Base-by-base conservation (phyloP, 2,888 invertebrate species). In the Boloria euphrosyne region DNA sequence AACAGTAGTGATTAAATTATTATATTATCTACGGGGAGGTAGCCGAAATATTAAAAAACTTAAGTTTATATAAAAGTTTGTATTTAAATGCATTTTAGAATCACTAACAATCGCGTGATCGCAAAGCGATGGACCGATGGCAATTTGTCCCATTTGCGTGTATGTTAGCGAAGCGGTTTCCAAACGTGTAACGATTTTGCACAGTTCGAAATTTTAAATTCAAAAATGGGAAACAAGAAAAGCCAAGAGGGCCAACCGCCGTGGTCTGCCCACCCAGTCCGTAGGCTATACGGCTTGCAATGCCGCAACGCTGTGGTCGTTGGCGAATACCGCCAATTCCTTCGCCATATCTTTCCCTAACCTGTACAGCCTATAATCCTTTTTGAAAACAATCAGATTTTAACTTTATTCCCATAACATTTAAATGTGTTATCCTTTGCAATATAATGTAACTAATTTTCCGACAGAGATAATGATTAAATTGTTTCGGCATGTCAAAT, bases 401-500 rank as follows among this genome's bases (percentile, higher is more conserved):
- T 60, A 54, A 82, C 83, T 77, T 72, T 88, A 77, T 62, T 10
- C 3, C 16, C n/a, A 47, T 65, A 18, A 3, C 17, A 43, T 73
- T 80, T 81, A 67, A 76, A 75, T 66, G 70, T 67, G 78, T 73
- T 75, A 49, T 84, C 58, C 68, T 50, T 65, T 73, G 73, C 13
- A 52, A 13, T 43, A 22, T 13, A 13, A 61, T 52, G 53, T 52
- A 67, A 74, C 81, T 84, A 87, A 89, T 89, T 91, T 89, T 84
- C 85, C 78, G 71, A 79, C 82, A 68, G 85, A 87, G 84, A 86
- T 92, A 91, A 90, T 92, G 88, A 90, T 92, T 89, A 90, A 91
- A 91, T 91, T 90, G 90, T 90, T 91, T 90, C 90, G 92, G 92
- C 86, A 89, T 92, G 89, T 91, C 88, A 89, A 90, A 91, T 90